Conservation (phyloP, 2,888 invertebrate genomes). For the Copidosoma aretas region DNA sequence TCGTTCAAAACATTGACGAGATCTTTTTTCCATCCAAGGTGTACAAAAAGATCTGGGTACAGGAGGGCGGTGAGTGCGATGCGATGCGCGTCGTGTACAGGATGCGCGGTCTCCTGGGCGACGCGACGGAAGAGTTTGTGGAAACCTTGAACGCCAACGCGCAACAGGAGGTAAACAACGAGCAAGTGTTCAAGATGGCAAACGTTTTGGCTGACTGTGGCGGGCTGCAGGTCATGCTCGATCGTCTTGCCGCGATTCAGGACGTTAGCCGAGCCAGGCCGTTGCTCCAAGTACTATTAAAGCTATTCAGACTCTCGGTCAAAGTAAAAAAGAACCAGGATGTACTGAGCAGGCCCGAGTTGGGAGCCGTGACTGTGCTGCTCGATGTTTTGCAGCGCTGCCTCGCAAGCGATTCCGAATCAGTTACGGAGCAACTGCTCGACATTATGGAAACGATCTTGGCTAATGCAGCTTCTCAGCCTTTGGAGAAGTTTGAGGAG, state of each 20-base stretch:
- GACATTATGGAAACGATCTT: conserved; percentile 95
- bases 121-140: conserved; percentile 98
- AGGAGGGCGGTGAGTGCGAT: conserved; percentile 89
- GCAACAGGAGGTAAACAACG: conserved; percentile 90
- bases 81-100: conserved; percentile 98
- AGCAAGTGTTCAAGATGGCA: conserved; percentile 91
- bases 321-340: conserved; percentile 90
- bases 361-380: conserved; percentile 83
- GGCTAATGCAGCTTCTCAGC: conserved; percentile 87
- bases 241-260: conserved; percentile 83
- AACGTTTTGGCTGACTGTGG: conserved; percentile 83
- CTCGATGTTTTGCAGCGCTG: conserved; percentile 84
- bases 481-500: conserved; percentile 80
- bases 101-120: conserved; percentile 96
- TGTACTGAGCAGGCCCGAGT: conserved; percentile 83
- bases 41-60: conserved; percentile 77
- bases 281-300: conserved; percentile 86
- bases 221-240: conserved; percentile 81
- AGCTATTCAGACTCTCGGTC: conserved; percentile 87
- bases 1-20: background rate
- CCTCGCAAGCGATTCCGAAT: conserved; percentile 72
- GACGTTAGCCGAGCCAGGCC: conserved; percentile 88
- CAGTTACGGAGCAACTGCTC: conserved; percentile 87
- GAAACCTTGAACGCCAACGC: conserved; percentile 87
- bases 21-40: conserved; percentile 63